Evolutionary conservation across 2,797 vertebrate species (phyloP).

Genomic region (Phrynocephalus guinanensis): DNA sequence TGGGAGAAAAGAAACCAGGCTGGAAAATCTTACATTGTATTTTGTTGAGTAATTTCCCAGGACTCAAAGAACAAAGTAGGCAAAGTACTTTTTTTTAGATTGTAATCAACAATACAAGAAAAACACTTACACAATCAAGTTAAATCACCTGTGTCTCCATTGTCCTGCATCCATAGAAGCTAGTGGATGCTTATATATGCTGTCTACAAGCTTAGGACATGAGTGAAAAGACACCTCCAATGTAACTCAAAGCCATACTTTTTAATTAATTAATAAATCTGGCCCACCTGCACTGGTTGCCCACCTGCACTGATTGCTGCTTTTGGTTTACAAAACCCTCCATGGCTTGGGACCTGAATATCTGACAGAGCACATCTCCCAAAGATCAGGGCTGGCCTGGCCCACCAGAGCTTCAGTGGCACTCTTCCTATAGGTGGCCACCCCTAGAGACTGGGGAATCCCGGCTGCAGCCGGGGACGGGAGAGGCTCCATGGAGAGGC

Average conservation of each 20-base stretch:
- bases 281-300: too few relatives aligned
- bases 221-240: background rate
- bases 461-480: too few relatives aligned
- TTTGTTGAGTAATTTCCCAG: background rate
- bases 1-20: background rate
- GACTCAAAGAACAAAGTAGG: background rate
- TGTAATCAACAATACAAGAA: background rate
- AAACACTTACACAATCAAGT: background rate
- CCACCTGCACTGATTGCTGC: too few relatives aligned
- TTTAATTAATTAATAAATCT: background rate
- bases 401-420: too few relatives aligned
- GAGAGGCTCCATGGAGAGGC: too few relatives aligned
- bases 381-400: too few relatives aligned
- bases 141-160: background rate
- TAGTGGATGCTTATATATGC: background rate
- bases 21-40: background rate
- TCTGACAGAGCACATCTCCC: too few relatives aligned
- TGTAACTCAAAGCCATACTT: background rate
- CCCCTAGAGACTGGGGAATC: too few relatives aligned
- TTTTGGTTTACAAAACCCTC: too few relatives aligned
- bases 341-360: too few relatives aligned
- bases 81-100: background rate
- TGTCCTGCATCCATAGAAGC: background rate
- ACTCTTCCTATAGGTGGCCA: too few relatives aligned
- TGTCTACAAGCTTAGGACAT: background rate